Conservation (phyloP, 2,888 invertebrate species). For the Drosophila quasianomalipes region DNA sequence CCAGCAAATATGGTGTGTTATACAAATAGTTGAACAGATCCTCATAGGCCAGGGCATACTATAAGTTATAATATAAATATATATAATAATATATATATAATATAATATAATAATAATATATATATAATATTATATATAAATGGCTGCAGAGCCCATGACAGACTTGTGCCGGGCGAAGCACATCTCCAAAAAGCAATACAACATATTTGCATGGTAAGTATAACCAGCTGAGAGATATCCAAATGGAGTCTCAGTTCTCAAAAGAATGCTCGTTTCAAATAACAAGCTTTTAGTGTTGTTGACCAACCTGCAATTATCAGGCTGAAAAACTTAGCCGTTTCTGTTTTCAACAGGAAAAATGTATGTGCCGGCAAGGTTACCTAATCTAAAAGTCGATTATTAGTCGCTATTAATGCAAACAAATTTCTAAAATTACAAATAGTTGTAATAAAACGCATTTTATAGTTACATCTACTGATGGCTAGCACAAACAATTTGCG, state of each 20-base stretch:
- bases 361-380: neutral
- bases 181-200: neutral
- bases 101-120: too few relatives aligned
- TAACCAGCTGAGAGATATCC: neutral
- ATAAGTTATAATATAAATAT: slow-evolving; percentile 37
- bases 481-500: slow-evolving; percentile 7
- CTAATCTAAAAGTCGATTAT: neutral
- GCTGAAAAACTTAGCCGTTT: too few relatives aligned
- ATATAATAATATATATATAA: too few relatives aligned
- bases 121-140: too few relatives aligned
- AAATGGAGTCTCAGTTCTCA: neutral
- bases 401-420: neutral
- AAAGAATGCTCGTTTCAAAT: neutral
- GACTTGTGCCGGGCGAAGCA: neutral
- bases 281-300: neutral
- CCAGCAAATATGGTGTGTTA: slow-evolving; percentile 90
- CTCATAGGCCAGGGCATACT: slow-evolving; percentile 88
- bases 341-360: neutral
- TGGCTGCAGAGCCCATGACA: too few relatives aligned
- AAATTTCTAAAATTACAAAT: neutral
- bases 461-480: slow-evolving; percentile 4
- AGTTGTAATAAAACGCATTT: neutral
- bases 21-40: slow-evolving; percentile 90
- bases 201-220: neutral
- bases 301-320: neutral